These are phyloP conservation scores for Botrylloides violaceus DNA, from an alignment of 23 tunicate genomes.

Conservation along the genomic window DNA sequence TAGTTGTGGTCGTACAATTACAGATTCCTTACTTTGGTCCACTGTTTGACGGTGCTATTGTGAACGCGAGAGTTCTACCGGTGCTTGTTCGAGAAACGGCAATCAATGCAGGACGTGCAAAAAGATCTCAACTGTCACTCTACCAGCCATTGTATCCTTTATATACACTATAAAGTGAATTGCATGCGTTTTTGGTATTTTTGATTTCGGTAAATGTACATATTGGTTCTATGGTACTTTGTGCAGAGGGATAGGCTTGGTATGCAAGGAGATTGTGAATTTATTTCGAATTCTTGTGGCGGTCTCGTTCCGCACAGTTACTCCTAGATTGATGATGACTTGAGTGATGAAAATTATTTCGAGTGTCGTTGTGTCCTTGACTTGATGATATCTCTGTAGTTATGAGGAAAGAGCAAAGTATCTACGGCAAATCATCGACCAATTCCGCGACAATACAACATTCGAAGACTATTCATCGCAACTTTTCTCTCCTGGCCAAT, in stretches of 20 bases:
- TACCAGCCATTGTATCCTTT: constrained; percentile 69
- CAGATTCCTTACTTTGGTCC: constrained; percentile 97
- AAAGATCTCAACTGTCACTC: constrained; percentile 58
- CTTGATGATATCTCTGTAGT: too few relatives aligned
- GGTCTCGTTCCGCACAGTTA: too few relatives aligned
- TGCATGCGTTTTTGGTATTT: too few relatives aligned
- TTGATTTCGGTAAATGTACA: not conserved
- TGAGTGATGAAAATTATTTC: too few relatives aligned
- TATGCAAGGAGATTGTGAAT: not conserved
- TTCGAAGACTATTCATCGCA: constrained; percentile 75
- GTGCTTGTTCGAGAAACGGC: constrained; percentile 95
- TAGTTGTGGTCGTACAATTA: not conserved
- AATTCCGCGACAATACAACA: constrained; percentile 57
- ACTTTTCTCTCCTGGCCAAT: constrained; percentile 54
- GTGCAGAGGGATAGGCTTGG: not conserved
- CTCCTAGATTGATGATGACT: too few relatives aligned
- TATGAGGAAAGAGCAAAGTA: constrained; percentile 79
- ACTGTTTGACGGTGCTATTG: constrained; percentile 78
- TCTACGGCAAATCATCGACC: constrained; percentile 54
- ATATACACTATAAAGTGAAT: too few relatives aligned
- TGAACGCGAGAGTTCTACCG: constrained; percentile 67
- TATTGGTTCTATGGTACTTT: not conserved
- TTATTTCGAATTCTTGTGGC: not conserved
- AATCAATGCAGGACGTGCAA: constrained; percentile 88
- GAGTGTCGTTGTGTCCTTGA: too few relatives aligned